Percentiles rank a stretch among this genome's conserved stretches.
Conservation (phyloP, 2,888 invertebrate species). For the Autographa pulchrina region DNA sequence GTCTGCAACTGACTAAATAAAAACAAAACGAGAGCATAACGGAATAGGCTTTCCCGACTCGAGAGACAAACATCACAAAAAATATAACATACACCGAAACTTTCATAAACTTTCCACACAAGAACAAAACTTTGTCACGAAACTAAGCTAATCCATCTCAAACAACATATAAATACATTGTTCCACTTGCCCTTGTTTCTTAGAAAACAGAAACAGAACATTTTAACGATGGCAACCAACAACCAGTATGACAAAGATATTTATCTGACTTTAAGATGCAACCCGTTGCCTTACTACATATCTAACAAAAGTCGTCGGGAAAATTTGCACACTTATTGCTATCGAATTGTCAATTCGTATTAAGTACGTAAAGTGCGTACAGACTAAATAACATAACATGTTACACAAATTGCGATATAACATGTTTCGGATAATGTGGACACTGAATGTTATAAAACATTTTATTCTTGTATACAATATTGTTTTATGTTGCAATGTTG, state of each 20-base stretch:
- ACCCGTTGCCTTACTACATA: not conserved
- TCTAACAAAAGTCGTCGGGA: too few relatives aligned
- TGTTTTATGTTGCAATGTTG: too few relatives aligned
- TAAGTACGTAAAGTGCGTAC: too few relatives aligned
- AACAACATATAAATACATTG: not conserved
- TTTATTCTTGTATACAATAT: too few relatives aligned
- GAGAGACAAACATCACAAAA: not conserved
- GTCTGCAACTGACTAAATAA: too few relatives aligned
- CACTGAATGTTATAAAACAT: too few relatives aligned
- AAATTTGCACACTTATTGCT: conserved; percentile 18
- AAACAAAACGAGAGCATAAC: not conserved
- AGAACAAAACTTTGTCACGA: not conserved
- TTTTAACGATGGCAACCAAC: conserved; percentile 45
- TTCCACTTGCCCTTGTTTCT: not conserved
- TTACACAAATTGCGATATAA: too few relatives aligned
- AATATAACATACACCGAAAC: not conserved
- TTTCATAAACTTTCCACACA: not conserved
- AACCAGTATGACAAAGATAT: conserved; percentile 48
- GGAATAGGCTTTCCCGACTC: not conserved
- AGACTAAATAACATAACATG: too few relatives aligned
- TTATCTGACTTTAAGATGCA: conserved; percentile 32
- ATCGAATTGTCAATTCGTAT: not conserved
- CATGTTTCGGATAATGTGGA: too few relatives aligned
- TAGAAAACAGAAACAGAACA: conserved; percentile 14
- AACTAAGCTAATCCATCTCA: not conserved